Conservation (phyloP, 2,113 vertebrate species). For the Rafetus swinhoei region DNA sequence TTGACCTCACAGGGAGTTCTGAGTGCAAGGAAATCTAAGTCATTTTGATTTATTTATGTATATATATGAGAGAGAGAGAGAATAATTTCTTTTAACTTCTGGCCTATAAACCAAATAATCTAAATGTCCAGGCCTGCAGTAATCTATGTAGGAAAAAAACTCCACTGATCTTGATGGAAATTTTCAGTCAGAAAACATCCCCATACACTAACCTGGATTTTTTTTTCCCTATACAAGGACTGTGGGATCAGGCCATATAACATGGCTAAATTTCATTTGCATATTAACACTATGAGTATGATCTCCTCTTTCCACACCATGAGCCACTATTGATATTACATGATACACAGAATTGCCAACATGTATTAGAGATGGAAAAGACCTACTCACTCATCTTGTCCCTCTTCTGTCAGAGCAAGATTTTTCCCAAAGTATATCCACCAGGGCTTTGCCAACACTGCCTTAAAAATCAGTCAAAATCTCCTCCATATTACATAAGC, state of each 20-base stretch:
- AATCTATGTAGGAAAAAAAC: background rate
- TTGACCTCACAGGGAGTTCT: background rate
- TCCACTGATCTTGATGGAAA: background rate
- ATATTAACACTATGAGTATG: background rate
- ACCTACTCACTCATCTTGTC: background rate
- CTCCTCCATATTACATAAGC: background rate
- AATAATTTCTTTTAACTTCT: background rate
- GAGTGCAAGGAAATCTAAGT: background rate
- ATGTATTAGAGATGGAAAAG: background rate
- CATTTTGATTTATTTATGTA: background rate
- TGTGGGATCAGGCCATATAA: background rate
- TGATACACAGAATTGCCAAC: background rate
- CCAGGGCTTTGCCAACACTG: background rate
- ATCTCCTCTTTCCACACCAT: background rate
- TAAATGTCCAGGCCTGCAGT: background rate
- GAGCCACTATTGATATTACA: background rate
- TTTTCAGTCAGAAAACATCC: background rate
- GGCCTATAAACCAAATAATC: background rate
- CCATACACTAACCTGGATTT: background rate
- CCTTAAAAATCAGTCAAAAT: background rate
- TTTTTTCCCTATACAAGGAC: background rate
- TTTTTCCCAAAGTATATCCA: background rate
- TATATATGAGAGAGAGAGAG: background rate
- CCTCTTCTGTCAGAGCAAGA: background rate
- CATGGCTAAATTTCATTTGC: background rate